Percentiles rank a stretch among this genome's conserved stretches.
These are phyloP conservation scores for Acrossocheilus fasciatus DNA, from an alignment of 2,797 vertebrate genomes.

Conservation along the genomic window DNA sequence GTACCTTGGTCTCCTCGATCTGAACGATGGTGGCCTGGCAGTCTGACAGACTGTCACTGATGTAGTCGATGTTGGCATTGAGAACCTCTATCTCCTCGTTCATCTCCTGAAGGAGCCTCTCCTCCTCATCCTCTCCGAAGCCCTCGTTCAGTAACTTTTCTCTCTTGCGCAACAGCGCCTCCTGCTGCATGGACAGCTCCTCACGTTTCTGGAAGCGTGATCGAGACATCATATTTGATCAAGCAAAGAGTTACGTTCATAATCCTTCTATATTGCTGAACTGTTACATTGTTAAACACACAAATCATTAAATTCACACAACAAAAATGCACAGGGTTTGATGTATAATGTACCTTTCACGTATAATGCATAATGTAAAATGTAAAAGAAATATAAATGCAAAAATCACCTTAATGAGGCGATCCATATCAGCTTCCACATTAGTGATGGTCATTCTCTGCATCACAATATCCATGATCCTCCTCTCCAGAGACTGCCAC, in stretches of 20 bases:
- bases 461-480: constrained; percentile 95
- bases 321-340: not conserved
- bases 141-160: constrained; percentile 82
- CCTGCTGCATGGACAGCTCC: constrained; percentile 92
- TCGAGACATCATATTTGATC: not conserved
- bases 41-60: constrained; percentile 95
- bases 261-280: not conserved
- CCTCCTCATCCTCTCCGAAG: constrained; percentile 83
- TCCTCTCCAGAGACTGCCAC: constrained; percentile 92
- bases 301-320: not conserved
- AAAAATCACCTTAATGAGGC: constrained; percentile 89
- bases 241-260: not conserved
- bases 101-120: constrained; percentile 90
- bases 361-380: not conserved
- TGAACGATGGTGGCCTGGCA: constrained; percentile 98
- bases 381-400: not conserved
- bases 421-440: constrained; percentile 96
- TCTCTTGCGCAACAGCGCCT: constrained; percentile 85
- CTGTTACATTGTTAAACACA: not conserved
- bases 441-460: constrained; percentile 96
- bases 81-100: constrained; percentile 94
- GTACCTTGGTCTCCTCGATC: constrained; percentile 97
- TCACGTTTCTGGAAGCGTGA: constrained; percentile 89
- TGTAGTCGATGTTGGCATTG: constrained; percentile 97
- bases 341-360: not conserved